phyloP scores from a whole-genome alignment of 2,888 invertebrate species.

The Danaus chrysippus region DNA sequence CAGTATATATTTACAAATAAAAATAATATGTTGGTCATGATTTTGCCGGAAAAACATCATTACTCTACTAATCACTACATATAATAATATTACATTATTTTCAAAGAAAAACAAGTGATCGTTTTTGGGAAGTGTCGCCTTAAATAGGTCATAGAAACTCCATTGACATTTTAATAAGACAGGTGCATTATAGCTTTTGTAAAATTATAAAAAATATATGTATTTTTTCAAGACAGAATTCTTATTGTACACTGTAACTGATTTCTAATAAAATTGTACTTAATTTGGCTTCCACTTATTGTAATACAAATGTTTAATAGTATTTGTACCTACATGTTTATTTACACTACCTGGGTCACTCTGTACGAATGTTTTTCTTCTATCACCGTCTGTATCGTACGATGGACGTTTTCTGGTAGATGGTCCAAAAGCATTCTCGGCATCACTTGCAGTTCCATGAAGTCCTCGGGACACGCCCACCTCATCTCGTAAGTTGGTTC shows the following conservation, averaged over 20 bases:
- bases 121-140: too few species aligned
- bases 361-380: slow-evolving; percentile 72
- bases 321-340: slow-evolving; percentile 1
- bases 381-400: slow-evolving; percentile 83
- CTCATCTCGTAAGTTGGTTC: slow-evolving; percentile 86
- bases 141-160: too few species aligned
- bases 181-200: background rate
- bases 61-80: background rate
- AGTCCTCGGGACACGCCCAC: slow-evolving; percentile 89
- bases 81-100: too few species aligned
- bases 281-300: slow-evolving; percentile 11
- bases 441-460: slow-evolving; percentile 90
- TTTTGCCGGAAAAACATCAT: background rate
- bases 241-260: background rate
- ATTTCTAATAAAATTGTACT: slow-evolving; percentile 20
- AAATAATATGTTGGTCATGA: slow-evolving; percentile 4
- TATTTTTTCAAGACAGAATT: background rate
- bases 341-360: slow-evolving; percentile 54
- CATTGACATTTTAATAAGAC: too few species aligned
- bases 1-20: slow-evolving; percentile 19
- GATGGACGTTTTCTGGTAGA: slow-evolving; percentile 87
- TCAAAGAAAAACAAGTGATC: too few species aligned
- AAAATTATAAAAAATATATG: background rate
- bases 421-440: slow-evolving; percentile 93
- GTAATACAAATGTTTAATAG: background rate